Base-by-base conservation (phyloP, 2,113 vertebrate genomes). In the Meles meles region DNA sequence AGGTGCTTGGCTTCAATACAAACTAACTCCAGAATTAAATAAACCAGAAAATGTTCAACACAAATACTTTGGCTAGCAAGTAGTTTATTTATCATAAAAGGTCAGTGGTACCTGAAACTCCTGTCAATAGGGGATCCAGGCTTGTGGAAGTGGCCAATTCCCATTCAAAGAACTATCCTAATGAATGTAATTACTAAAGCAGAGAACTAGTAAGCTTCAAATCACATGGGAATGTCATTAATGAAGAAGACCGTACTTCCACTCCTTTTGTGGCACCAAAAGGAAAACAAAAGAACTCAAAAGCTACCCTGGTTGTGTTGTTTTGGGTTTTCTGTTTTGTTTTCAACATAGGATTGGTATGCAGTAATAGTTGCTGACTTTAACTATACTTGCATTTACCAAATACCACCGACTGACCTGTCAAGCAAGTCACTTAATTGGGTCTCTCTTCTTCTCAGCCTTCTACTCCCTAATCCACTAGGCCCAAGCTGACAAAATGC, bases 351-450 rank as follows among this genome's bases (percentile, higher is more conserved):
- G 27, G 71, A 34, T 3, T 79, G 63, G 85, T 67, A 67, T 67
- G 82, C 29, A 71, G 69, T 37, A 39, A 52, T 5, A 83, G 87
- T 80, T 89, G 79, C 67, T 85, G 80, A 79, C 80, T 94, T 77
- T 14, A 72, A 81, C 14, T 65, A 18, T 20, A 65, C 17, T 21
- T 74, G 59, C 52, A 80, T 90, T 92, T 81, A 96, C 17, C n/a
- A 87, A 89, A 90, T 76, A 77, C 65, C 89, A 94, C 71, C 88
- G 21, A 65, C 95, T 90, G 79, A 90, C 93, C 49, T 90, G 72
- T 52, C 63, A 44, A 67, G 63, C 57, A 93, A 84, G 89, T 61
- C 72, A 88, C 57, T 44, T 49, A 90, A 31, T 5, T 86, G 79
- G 49, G 31, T 47, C 34, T 93, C 67, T 86, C 82, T 57, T 42